Evolutionary conservation across 2,113 vertebrate genomes (phyloP), one percentile per base, ranked within the genome.

Genomic region (Genyomyrus donnyi): DNA sequence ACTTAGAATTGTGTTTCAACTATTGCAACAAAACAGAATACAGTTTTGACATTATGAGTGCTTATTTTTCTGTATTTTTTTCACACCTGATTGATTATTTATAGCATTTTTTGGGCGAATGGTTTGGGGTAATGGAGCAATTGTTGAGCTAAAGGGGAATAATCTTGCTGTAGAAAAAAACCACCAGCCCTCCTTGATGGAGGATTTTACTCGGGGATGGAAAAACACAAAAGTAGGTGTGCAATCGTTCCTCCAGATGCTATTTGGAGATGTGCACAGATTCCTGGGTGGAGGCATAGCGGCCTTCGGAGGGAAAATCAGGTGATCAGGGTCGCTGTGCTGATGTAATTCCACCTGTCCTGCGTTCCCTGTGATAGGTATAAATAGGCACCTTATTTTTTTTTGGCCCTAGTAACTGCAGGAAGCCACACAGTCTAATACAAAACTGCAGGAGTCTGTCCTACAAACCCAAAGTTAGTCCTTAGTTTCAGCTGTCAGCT

Each of bases 191-290:
- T 42, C 45, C 89, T 89, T 85, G 35, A 85, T 62, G 80, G 42
- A 70, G 39, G 39, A 24, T 52, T 87, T 52, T n/a, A 56, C 49
- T 31, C 21, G 21, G 52, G 48, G 7, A 52, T 53, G 3, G n/a
- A 27, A 86, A 87, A 50, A 17, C 15, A 87, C 10, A 39, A 17
- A 39, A 39, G 52, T 27, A 31, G 50, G 50, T 39, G 49, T 52
- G 50, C 50, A 31, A 8, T 17, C 24, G 74, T 35, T 45, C 86
- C 19, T 10, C 21, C 93, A 93, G 21, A 93, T 93, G 91, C 48
- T 74, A 46, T 31, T 27, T 45, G 3, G 42, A 35, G 85, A 21
- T 66, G 58, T 42, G 62, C 84, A 86, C 45, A 49, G 84, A 50
- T 42, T 80, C 74, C 74, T 80, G 74, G 74, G 74, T 80, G 31